A percentile compares a stretch with the other conserved stretches of the same genome.
phyloP scores from a whole-genome alignment of 2,888 invertebrate genomes.

The Suillia variegata region DNA sequence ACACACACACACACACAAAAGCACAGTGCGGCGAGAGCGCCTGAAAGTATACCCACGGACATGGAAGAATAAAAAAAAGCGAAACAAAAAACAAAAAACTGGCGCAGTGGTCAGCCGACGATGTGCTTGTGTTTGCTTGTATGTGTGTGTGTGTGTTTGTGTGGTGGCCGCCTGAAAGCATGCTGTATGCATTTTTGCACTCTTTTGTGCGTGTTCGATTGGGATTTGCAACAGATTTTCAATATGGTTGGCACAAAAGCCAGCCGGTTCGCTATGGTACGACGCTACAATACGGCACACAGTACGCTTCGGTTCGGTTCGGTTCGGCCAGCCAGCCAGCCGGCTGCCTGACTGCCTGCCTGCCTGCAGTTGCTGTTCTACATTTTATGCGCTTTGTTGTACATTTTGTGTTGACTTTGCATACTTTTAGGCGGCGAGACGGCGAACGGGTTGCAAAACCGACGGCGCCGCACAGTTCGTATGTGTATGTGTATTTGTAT shows the following conservation, averaged over 20 bases:
- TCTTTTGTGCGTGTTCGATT: constrained; percentile 15
- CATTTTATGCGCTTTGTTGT: neutral
- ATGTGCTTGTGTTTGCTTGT: neutral
- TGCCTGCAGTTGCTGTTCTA: neutral
- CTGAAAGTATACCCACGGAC: neutral
- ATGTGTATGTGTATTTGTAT: neutral
- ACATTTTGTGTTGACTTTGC: constrained; percentile 4
- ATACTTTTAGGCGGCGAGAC: neutral
- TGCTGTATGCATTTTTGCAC: neutral
- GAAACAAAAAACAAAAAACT: neutral
- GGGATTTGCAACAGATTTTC: constrained; percentile 44
- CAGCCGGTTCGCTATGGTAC: too few relatives aligned
- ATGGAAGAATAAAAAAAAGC: too few relatives aligned
- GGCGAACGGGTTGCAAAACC: neutral
- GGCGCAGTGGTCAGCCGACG: neutral
- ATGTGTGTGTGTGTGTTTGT: neutral
- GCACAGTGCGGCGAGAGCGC: neutral
- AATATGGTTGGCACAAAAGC: neutral
- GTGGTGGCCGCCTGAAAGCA: neutral
- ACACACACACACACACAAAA: too few relatives aligned
- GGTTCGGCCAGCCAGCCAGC: too few relatives aligned
- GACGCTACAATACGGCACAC: too few relatives aligned
- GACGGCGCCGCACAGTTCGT: neutral
- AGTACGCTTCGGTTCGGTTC: neutral
- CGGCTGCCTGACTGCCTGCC: too few relatives aligned